phyloP scores from a whole-genome alignment of 2,888 invertebrate species.

The Ashinkailepas kermadecensis region DNA sequence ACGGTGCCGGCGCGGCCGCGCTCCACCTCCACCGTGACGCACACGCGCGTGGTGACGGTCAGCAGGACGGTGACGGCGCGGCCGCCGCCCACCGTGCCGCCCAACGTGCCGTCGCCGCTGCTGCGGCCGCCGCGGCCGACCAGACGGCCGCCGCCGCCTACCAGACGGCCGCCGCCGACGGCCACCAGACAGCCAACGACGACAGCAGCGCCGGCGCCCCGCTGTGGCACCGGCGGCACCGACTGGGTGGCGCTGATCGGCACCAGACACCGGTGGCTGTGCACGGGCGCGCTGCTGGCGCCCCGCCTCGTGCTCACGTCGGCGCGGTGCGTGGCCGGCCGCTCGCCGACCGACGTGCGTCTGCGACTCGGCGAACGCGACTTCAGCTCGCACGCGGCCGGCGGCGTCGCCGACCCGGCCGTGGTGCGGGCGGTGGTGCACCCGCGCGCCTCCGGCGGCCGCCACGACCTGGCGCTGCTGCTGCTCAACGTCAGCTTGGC shows the following conservation, averaged over 20 bases:
- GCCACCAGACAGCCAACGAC: not conserved
- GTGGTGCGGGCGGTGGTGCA: not conserved
- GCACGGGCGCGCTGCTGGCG: not conserved
- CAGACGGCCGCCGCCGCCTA: not conserved
- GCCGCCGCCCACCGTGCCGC: too few species aligned
- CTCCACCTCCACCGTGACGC: too few species aligned
- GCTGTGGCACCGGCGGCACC: not conserved
- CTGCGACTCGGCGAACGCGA: not conserved
- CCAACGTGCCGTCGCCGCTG: not conserved
- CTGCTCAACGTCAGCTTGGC: not conserved
- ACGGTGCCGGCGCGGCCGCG: too few species aligned
- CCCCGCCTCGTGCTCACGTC: not conserved
- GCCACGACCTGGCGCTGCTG: conserved; percentile 15
- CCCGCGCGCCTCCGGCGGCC: not conserved
- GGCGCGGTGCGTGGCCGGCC: not conserved
- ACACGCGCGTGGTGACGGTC: too few species aligned
- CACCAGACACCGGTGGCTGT: not conserved
- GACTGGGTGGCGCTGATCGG: not conserved
- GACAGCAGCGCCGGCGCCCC: not conserved
- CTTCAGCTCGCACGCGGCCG: not conserved
- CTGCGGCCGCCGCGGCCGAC: not conserved
- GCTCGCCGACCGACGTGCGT: not conserved
- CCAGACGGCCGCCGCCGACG: not conserved
- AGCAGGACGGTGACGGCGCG: too few species aligned
- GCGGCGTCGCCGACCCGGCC: not conserved